Evolutionary conservation across 2,113 vertebrate genomes (phyloP).

Genomic region (Sander lucioperca): DNA sequence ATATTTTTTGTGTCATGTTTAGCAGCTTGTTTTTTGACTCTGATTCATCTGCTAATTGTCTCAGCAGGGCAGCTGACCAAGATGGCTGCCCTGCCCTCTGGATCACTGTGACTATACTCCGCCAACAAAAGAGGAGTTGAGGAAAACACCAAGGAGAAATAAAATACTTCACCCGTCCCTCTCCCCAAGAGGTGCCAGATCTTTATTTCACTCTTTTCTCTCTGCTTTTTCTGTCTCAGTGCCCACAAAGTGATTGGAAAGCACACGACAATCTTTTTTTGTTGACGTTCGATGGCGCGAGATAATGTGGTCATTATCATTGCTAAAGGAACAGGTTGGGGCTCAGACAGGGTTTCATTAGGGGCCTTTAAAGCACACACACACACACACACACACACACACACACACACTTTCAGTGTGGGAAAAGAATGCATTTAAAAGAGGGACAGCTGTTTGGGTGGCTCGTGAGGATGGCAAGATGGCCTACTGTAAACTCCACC

Average conservation of each 20-base stretch:
- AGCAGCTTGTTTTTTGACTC: constrained; percentile 86
- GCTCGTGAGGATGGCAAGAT: constrained; percentile 67
- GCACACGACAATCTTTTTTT: constrained; percentile 94
- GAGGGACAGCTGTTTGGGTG: constrained; percentile 93
- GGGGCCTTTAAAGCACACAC: constrained; percentile 85
- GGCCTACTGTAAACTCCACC: constrained; percentile 80
- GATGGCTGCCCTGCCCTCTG: constrained; percentile 83
- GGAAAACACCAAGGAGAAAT: constrained; percentile 75
- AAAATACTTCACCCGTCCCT: constrained; percentile 77
- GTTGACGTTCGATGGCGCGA: constrained; percentile 95
- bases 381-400: constrained; percentile 59
- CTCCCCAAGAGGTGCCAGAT: constrained; percentile 87
- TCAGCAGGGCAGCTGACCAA: constrained; percentile 94
- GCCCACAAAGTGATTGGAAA: constrained; percentile 90
- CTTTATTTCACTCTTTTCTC: constrained; percentile 80
- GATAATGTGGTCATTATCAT: constrained; percentile 98
- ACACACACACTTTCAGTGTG: constrained; percentile 83
- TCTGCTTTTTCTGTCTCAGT: constrained; percentile 75
- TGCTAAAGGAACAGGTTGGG: constrained; percentile 96
- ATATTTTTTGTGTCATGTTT: constrained; percentile 71
- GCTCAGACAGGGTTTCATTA: constrained; percentile 94
- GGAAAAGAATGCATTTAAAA: constrained; percentile 93
- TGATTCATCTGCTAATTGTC: constrained; percentile 96
- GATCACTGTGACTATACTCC: constrained; percentile 85
- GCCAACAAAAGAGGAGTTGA: constrained; percentile 66